Conservation (phyloP, 2,113 vertebrate genomes). For the Eclectus roratus region DNA sequence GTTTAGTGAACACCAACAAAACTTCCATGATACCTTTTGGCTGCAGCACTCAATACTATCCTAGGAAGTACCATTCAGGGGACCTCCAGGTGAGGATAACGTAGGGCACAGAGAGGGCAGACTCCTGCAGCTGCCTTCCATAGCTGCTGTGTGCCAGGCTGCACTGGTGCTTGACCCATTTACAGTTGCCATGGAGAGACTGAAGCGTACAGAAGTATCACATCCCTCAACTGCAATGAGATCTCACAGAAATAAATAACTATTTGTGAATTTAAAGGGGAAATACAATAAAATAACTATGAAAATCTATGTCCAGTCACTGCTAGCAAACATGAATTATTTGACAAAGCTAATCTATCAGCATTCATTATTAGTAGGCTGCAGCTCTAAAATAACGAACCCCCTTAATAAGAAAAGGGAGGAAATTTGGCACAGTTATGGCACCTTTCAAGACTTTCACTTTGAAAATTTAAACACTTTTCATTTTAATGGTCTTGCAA, state of each 20-base stretch:
- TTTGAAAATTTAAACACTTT: not conserved
- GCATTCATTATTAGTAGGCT: not conserved
- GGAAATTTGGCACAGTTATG: not conserved
- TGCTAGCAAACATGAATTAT: not conserved
- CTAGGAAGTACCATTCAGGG: not conserved
- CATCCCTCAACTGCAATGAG: not conserved
- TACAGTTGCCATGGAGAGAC: conserved; percentile 32
- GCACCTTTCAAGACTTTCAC: not conserved
- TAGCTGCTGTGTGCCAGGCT: not conserved
- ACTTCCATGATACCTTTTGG: not conserved
- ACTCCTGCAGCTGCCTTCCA: not conserved
- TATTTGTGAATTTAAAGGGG: not conserved
- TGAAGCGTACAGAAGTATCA: not conserved
- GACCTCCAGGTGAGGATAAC: not conserved
- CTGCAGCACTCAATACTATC: not conserved
- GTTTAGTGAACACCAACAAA: not conserved
- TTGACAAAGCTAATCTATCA: not conserved
- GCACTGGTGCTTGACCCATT: not conserved
- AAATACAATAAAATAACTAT: not conserved
- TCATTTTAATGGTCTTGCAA: not conserved
- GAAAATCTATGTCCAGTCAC: not conserved
- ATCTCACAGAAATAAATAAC: not conserved
- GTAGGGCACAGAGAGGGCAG: not conserved
- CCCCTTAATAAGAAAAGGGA: not conserved
- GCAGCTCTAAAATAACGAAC: not conserved